These are phyloP conservation scores for Malthinus seriepunctatus DNA, from an alignment of 2,888 invertebrate species.

Conservation along the genomic window DNA sequence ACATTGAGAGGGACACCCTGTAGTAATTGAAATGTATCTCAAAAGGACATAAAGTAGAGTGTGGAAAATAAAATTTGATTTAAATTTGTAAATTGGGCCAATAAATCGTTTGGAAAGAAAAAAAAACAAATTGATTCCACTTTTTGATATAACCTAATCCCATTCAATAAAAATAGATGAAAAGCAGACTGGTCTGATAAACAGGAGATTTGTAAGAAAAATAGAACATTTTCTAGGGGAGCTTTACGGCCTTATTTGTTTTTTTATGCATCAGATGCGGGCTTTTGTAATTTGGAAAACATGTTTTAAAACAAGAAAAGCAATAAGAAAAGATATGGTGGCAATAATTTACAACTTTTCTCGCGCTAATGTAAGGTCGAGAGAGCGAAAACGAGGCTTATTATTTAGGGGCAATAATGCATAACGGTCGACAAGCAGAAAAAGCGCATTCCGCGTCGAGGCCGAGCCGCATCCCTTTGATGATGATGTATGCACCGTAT, in stretches of 20 bases:
- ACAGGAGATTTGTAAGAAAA: constrained; percentile 13
- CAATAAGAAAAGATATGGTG: constrained; percentile 14
- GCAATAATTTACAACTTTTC: constrained; percentile 18
- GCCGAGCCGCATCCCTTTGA: constrained; percentile 32
- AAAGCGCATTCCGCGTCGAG: constrained; percentile 23
- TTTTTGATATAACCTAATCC: constrained; percentile 11
- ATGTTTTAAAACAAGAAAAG: constrained; percentile 20
- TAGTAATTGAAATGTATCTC: no score
- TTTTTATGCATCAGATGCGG: constrained; percentile 16
- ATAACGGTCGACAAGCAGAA: constrained; percentile 27
- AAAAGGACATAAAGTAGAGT: no score
- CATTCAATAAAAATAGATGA: constrained; percentile 11
- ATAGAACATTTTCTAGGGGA: constrained; percentile 10
- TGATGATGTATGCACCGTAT: constrained; percentile 41
- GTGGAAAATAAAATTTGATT: no score
- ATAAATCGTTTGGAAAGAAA: constrained; percentile 5
- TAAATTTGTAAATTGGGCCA: background rate
- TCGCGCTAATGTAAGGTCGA: constrained; percentile 11
- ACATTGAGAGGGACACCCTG: no score
- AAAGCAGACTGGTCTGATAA: constrained; percentile 13
- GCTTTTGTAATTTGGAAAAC: constrained; percentile 14
- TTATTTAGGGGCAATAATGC: constrained; percentile 26
- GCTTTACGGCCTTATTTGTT: constrained; percentile 9
- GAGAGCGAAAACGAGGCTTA: constrained; percentile 15
- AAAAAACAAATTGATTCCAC: constrained; percentile 4